phyloP scores from a whole-genome alignment of 2,888 invertebrate species.

The Anthrax anthrax region DNA sequence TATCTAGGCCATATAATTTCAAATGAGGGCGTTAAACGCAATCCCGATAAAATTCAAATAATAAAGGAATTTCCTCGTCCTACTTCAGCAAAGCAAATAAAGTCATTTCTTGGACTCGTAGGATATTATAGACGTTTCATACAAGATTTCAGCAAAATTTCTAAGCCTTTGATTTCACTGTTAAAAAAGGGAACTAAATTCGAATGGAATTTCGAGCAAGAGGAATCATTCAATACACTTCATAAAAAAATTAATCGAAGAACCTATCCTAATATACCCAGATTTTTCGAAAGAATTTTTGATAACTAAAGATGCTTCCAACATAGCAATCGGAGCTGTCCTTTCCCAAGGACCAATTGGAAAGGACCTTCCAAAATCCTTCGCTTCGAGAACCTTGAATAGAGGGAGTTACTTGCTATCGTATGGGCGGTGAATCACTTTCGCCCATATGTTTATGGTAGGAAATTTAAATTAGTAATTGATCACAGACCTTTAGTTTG shows the following conservation, averaged over 20 bases:
- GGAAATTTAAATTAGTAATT: conserved; percentile 16
- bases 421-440: conserved; percentile 15
- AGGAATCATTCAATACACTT: conserved; percentile 1
- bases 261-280: conserved; percentile 3
- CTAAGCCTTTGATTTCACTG: background rate
- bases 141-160: conserved; percentile 1
- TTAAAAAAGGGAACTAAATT: conserved; percentile 1
- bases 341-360: background rate
- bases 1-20: conserved; percentile 5
- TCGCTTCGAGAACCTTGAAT: background rate
- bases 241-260: conserved; percentile 1
- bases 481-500: conserved; percentile 18
- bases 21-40: conserved; percentile 1
- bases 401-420: conserved; percentile 16
- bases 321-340: background rate
- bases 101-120: conserved; percentile 5
- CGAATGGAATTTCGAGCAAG: background rate
- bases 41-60: conserved; percentile 2
- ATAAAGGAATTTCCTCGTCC: background rate
- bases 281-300: background rate
- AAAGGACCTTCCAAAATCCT: background rate
- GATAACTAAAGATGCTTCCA: background rate
- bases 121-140: conserved; percentile 2
- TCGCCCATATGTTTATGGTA: conserved; percentile 18
- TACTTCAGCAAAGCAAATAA: conserved; percentile 1